These are phyloP conservation scores for Diplodus puntazzo DNA, from an alignment of 2,797 vertebrate species.

Conservation along the genomic window DNA sequence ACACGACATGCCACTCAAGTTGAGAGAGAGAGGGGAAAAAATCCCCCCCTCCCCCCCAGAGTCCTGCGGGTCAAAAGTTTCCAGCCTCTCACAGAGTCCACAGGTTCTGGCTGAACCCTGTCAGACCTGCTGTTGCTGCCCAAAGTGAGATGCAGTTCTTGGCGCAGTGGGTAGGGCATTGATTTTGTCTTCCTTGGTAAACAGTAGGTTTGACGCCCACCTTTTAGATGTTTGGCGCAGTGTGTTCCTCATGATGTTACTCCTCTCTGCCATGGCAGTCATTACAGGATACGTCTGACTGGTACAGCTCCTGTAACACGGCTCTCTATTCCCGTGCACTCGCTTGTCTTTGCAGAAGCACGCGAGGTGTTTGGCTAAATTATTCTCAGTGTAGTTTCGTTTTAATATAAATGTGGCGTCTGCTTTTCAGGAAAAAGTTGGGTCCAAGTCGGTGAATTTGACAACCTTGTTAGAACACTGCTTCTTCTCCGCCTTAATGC, in stretches of 20 bases:
- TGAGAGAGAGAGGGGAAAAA: background rate
- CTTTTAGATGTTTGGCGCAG: conserved; percentile 64
- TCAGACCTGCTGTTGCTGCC: conserved; percentile 34
- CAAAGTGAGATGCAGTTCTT: conserved; percentile 54
- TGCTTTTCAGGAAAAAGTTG: conserved; percentile 26
- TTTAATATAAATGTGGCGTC: conserved; percentile 28
- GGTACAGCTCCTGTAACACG: background rate
- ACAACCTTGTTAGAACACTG: conserved; percentile 38
- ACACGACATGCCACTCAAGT: background rate
- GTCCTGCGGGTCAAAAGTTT: conserved; percentile 39
- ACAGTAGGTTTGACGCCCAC: conserved; percentile 72
- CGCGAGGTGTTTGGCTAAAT: conserved; percentile 48
- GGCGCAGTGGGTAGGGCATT: conserved; percentile 69
- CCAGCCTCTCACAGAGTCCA: background rate
- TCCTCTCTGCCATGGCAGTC: conserved; percentile 11
- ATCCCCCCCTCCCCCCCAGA: background rate
- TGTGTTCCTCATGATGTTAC: conserved; percentile 52
- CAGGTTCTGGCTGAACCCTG: conserved; percentile 8
- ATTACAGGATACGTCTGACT: conserved; percentile 15
- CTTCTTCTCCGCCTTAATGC: conserved; percentile 11
- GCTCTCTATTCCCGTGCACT: conserved; percentile 19
- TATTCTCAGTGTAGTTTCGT: conserved; percentile 70
- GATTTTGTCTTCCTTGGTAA: conserved; percentile 70
- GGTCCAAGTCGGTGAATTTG: conserved; percentile 30
- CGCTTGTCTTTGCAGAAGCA: conserved; percentile 9